Evolutionary conservation across 2,888 invertebrate genomes (phyloP).

Genomic region (Oeneis ivallda): DNA sequence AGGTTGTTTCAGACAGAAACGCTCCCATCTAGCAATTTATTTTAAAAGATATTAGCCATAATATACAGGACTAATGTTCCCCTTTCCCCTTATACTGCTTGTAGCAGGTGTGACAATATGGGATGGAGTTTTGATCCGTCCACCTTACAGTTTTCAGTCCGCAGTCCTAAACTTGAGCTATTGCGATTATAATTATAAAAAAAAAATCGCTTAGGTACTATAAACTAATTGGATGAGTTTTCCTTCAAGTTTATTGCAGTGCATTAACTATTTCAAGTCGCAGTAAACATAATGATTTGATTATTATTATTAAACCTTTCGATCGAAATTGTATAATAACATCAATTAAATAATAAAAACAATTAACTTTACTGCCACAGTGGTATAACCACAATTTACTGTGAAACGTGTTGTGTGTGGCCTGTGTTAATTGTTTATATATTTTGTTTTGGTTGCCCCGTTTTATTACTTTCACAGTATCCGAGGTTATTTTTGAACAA

Average conservation of each 20-base stretch:
- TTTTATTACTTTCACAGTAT: conserved; percentile 31
- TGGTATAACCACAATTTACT: conserved; percentile 40
- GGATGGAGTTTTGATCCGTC: no score
- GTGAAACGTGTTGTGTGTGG: conserved; percentile 43
- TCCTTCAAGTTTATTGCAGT: conserved; percentile 11
- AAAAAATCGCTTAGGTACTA: not conserved
- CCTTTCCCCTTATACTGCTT: no score
- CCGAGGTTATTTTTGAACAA: conserved; percentile 16
- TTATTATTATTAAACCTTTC: conserved; percentile 37
- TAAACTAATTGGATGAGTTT: conserved; percentile 10
- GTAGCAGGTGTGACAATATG: no score
- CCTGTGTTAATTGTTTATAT: conserved; percentile 38
- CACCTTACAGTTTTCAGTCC: no score
- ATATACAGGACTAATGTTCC: no score
- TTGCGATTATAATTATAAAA: not conserved
- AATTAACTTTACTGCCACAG: conserved; percentile 42
- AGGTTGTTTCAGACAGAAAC: no score
- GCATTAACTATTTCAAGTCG: conserved; percentile 32
- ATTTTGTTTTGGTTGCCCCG: conserved; percentile 28
- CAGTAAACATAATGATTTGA: conserved; percentile 38
- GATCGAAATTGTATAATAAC: conserved; percentile 39
- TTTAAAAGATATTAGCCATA: no score
- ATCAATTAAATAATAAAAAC: conserved; percentile 42
- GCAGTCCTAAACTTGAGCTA: no score
- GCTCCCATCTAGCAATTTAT: no score